Conservation (phyloP, 2,888 invertebrate genomes). For the Tetragonisca angustula region DNA sequence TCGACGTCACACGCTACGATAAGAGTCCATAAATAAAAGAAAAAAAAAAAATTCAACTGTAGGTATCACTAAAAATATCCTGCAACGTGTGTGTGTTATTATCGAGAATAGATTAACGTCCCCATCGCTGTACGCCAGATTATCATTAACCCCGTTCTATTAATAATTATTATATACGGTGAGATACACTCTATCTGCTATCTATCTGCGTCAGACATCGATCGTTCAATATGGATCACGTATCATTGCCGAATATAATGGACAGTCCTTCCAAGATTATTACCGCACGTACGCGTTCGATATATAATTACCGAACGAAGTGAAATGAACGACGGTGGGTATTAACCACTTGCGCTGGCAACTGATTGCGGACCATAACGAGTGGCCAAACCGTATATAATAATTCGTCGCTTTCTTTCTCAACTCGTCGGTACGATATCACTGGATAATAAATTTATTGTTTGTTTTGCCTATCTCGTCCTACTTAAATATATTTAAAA, state of each 20-base stretch:
- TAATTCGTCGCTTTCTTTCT: no score
- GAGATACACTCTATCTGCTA: not conserved
- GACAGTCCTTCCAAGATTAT: not conserved
- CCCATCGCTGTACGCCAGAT: slow-evolving; percentile 20
- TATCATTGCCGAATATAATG: not conserved
- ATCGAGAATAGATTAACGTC: slow-evolving; percentile 34
- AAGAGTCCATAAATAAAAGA: slow-evolving; percentile 4
- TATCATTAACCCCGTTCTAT: slow-evolving; percentile 35
- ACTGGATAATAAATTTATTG: no score
- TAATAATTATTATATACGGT: slow-evolving; percentile 28
- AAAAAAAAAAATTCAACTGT: not conserved
- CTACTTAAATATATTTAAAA: no score
- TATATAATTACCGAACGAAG: not conserved
- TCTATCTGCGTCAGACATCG: not conserved
- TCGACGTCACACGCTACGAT: no score
- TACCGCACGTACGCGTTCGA: not conserved
- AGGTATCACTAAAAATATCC: slow-evolving; percentile 26
- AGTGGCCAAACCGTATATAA: no score
- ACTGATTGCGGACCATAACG: no score
- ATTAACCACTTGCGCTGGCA: not conserved
- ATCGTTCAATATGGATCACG: not conserved
- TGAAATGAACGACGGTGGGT: not conserved
- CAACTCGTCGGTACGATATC: no score
- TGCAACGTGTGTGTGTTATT: slow-evolving; percentile 11
- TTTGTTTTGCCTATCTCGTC: no score